A percentile compares a stretch with the other conserved stretches of the same genome.
These are phyloP conservation scores for Bombus fervidus DNA, from an alignment of 1,140 invertebrate species.

Conservation along the genomic window DNA sequence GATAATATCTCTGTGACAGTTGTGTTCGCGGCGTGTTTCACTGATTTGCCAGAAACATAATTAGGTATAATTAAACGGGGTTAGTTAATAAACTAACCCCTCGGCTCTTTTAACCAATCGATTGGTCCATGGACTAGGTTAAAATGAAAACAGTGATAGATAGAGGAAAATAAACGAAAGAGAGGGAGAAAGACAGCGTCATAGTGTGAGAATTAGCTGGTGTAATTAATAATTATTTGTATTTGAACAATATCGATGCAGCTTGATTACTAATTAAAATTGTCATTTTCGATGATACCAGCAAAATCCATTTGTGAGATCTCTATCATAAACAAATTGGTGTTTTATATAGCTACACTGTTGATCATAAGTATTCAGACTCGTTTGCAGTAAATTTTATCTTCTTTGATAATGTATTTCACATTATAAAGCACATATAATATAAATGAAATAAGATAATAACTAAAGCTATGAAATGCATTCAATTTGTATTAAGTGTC, in stretches of 20 bases:
- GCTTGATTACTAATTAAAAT: slow-evolving; percentile 77
- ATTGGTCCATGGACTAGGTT: slow-evolving; percentile 30
- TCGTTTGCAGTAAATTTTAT: too few relatives aligned
- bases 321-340: not conserved
- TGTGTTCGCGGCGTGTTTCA: slow-evolving; percentile 17
- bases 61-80: slow-evolving; percentile 50
- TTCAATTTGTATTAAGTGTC: too few relatives aligned
- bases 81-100: slow-evolving; percentile 58
- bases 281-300: slow-evolving; percentile 69
- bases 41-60: slow-evolving; percentile 43
- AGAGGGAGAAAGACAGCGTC: not conserved
- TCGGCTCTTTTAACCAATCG: slow-evolving; percentile 49
- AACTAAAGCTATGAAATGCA: too few relatives aligned
- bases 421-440: too few relatives aligned
- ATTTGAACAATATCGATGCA: slow-evolving; percentile 66
- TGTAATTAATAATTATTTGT: slow-evolving; percentile 69
- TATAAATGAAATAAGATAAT: too few relatives aligned
- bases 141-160: slow-evolving; percentile 7
- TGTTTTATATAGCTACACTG: slow-evolving; percentile 52
- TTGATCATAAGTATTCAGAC: not conserved
- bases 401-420: too few relatives aligned
- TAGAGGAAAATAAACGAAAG: not conserved
- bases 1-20: slow-evolving; percentile 27
- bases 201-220: slow-evolving; percentile 1
- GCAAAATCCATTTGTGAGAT: slow-evolving; percentile 42